Evolutionary conservation across 2,888 invertebrate genomes (phyloP).

Genomic region (Monochamus alternatus): DNA sequence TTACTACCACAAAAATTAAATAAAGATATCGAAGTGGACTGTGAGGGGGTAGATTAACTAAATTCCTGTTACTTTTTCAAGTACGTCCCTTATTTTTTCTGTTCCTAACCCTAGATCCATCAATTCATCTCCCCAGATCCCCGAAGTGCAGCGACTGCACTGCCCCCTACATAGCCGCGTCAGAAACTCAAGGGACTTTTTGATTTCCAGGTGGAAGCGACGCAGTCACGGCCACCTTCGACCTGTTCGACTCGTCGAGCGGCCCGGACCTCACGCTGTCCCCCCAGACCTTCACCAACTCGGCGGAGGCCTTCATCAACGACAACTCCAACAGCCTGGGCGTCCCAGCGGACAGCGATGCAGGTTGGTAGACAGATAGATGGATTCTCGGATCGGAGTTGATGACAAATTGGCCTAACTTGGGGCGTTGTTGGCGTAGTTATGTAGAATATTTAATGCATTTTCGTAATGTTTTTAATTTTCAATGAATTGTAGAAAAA

Average conservation of each 20-base stretch:
- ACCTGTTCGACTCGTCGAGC: conserved; percentile 76
- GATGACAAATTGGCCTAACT: conserved; percentile 21
- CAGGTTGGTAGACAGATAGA: conserved; percentile 67
- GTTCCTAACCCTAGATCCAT: no score
- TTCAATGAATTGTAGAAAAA: no score
- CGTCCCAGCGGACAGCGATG: conserved; percentile 75
- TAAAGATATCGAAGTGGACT: no score
- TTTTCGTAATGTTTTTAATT: no score
- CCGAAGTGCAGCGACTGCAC: no score
- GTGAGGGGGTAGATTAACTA: no score
- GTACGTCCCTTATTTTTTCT: no score
- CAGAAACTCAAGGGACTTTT: conserved; percentile 18
- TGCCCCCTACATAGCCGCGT: background rate
- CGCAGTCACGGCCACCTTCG: conserved; percentile 71
- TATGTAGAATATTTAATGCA: no score
- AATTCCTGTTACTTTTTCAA: no score
- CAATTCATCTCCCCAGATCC: no score
- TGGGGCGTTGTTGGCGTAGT: no score
- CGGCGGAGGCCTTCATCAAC: conserved; percentile 78
- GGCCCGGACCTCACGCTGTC: conserved; percentile 77
- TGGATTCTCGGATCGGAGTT: conserved; percentile 23
- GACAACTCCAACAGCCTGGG: conserved; percentile 78
- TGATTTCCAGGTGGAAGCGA: conserved; percentile 64
- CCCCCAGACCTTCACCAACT: conserved; percentile 77
- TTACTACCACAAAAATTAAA: no score